These are phyloP conservation scores for Rhinopomastus cyanomelas DNA, from an alignment of 2,113 vertebrate genomes.

Conservation along the genomic window DNA sequence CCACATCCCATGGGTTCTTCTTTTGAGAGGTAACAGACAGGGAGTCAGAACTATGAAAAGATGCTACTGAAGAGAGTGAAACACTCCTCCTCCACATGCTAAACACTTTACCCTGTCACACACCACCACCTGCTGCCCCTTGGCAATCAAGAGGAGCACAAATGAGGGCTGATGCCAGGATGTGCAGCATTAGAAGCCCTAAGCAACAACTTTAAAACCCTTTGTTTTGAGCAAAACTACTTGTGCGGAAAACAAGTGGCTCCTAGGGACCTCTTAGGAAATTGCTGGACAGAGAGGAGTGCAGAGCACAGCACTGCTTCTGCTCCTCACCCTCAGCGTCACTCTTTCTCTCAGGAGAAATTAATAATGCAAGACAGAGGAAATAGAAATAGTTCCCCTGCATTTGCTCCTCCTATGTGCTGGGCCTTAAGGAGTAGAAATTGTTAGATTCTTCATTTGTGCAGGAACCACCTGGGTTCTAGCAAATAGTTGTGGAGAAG, in stretches of 20 bases:
- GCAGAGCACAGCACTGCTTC: not conserved
- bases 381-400: not conserved
- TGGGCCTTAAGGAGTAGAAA: not conserved
- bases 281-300: not conserved
- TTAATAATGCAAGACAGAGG: slow-evolving; percentile 17
- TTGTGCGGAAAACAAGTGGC: not conserved
- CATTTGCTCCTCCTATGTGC: not conserved
- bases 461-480: not conserved
- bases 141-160: rapidly evolving
- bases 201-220: not conserved
- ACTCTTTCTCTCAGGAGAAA: not conserved
- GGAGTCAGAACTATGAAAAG: not conserved
- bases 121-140: rapidly evolving
- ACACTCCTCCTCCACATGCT: not conserved
- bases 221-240: not conserved
- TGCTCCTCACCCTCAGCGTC: not conserved
- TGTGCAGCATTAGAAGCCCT: not conserved
- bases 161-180: too few relatives aligned
- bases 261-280: not conserved
- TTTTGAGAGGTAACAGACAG: rapidly evolving
- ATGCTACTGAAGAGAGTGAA: not conserved
- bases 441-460: not conserved
- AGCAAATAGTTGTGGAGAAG: rapidly evolving
- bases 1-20: rapidly evolving
- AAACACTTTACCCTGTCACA: not conserved